Conservation (phyloP, 1,140 invertebrate genomes). For the Scaptomyza graminum region DNA sequence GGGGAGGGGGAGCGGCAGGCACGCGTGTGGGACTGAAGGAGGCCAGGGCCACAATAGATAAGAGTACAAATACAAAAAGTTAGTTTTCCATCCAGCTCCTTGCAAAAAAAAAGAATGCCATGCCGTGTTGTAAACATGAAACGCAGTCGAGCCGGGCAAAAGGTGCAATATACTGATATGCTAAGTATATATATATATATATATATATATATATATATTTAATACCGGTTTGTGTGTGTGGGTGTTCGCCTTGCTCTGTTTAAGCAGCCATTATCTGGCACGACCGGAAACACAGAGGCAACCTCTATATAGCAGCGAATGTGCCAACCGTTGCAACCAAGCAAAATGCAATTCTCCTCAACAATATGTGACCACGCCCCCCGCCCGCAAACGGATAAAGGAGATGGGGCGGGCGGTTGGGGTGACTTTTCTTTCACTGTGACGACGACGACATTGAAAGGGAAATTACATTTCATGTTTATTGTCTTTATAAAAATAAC, state of each 20-base stretch:
- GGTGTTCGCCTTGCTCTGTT: conserved; percentile 55
- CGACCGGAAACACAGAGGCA: conserved; percentile 71
- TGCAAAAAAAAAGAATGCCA: conserved; percentile 10
- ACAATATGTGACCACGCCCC: conserved; percentile 34
- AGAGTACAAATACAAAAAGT: conserved; percentile 38
- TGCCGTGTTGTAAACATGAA: conserved; percentile 52
- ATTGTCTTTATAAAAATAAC: conserved; percentile 79
- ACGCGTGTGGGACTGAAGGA: not conserved
- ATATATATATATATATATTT: not conserved
- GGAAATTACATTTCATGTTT: conserved; percentile 82
- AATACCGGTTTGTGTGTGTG: conserved; percentile 12
- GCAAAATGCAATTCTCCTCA: conserved; percentile 24
- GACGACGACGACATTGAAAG: conserved; percentile 72
- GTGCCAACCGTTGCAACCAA: conserved; percentile 42
- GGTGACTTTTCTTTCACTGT: conserved; percentile 27
- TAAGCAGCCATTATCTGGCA: conserved; percentile 77
- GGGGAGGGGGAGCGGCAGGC: not conserved
- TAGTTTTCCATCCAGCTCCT: conserved; percentile 17
- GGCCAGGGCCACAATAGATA: conserved; percentile 49
- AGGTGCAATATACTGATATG: conserved; percentile 60
- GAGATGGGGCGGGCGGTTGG: not conserved
- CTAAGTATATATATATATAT: conserved; percentile 1
- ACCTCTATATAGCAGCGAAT: conserved; percentile 63
- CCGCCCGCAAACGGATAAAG: not conserved
- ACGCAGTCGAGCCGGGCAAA: conserved; percentile 47